These are phyloP conservation scores for Nipponacmea schrenckii DNA, from an alignment of 2,888 invertebrate genomes.

Conservation along the genomic window DNA sequence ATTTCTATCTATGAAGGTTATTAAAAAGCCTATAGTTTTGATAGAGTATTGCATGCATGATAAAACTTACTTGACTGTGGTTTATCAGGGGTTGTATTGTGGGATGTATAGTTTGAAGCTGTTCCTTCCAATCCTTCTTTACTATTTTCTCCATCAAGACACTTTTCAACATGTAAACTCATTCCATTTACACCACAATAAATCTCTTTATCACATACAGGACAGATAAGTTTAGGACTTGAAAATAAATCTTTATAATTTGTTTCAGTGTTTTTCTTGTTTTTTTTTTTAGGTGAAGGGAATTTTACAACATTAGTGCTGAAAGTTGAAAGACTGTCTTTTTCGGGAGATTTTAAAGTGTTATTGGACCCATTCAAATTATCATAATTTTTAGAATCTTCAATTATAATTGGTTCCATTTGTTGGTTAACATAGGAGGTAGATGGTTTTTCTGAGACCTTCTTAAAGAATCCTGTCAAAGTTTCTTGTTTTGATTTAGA, in stretches of 20 bases:
- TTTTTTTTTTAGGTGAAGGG: neutral
- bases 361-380: neutral
- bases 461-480: slow-evolving; percentile 45
- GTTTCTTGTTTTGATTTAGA: slow-evolving; percentile 45
- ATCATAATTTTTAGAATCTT: neutral
- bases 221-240: slow-evolving; percentile 31
- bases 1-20: too few relatives aligned
- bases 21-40: too few relatives aligned
- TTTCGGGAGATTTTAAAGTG: neutral
- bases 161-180: slow-evolving; percentile 52
- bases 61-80: too few relatives aligned
- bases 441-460: slow-evolving; percentile 18
- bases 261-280: neutral
- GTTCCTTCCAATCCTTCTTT: too few relatives aligned
- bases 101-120: too few relatives aligned
- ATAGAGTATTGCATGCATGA: too few relatives aligned
- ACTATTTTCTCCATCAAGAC: slow-evolving; percentile 24
- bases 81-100: too few relatives aligned
- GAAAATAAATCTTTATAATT: neutral
- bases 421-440: neutral
- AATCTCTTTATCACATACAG: slow-evolving; percentile 42
- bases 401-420: neutral
- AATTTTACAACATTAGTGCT: neutral
- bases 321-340: neutral
- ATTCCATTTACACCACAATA: slow-evolving; percentile 40